Percentiles rank a stretch among this genome's conserved stretches.
These are phyloP conservation scores for Mesorhabditis belari DNA, from an alignment of 2,888 invertebrate species.

Conservation along the genomic window DNA sequence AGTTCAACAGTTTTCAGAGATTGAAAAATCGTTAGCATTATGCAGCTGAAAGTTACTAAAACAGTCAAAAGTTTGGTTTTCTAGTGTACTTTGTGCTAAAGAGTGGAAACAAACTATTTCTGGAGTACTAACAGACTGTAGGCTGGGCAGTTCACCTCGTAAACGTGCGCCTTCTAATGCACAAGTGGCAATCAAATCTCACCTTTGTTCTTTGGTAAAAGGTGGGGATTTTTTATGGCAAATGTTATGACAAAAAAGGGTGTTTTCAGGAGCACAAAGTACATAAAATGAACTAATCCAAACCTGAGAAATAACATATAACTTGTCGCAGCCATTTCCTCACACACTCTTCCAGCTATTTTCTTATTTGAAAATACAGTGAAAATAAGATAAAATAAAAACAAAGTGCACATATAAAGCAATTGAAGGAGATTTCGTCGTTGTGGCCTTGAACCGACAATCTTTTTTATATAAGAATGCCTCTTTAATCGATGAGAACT, in stretches of 20 bases:
- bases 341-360: conserved; percentile 6
- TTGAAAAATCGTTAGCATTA: conserved; percentile 7
- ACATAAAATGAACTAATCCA: not conserved
- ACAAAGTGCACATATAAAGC: conserved; percentile 1
- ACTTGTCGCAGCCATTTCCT: conserved; percentile 12
- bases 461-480: not conserved
- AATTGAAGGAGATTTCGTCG: conserved; percentile 2
- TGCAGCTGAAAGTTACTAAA: conserved; percentile 11
- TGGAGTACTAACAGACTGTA: too few species aligned
- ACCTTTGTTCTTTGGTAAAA: too few species aligned
- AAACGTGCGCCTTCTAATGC: too few species aligned
- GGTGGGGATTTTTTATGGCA: too few species aligned
- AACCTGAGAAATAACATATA: conserved; percentile 21
- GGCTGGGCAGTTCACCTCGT: too few species aligned
- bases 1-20: conserved; percentile 2
- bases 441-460: not conserved
- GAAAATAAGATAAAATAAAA: conserved; percentile 12
- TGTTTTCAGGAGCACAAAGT: not conserved
- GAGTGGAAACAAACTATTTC: not conserved
- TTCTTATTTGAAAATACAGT: conserved; percentile 7
- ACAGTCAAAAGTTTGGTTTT: too few species aligned
- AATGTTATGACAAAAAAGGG: too few species aligned
- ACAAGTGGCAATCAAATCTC: too few species aligned
- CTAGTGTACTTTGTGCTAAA: too few species aligned
- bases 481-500: too few species aligned